Conservation (phyloP, 2,113 vertebrate genomes). For the Odocoileus virginianus region DNA sequence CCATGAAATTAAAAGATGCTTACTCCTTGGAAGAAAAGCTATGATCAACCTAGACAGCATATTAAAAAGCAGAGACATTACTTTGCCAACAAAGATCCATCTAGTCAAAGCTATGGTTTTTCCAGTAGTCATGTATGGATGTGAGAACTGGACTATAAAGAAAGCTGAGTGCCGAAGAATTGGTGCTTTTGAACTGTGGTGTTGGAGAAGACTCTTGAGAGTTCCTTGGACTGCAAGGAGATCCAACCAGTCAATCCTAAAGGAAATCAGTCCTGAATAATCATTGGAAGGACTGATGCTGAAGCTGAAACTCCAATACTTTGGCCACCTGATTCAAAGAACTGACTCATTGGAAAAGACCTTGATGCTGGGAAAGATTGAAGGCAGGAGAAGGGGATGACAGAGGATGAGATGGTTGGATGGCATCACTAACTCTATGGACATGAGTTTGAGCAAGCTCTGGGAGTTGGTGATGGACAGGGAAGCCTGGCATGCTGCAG, state of each 20-base stretch:
- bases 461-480: not conserved
- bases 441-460: no score
- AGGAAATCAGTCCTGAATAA: not conserved
- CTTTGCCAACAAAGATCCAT: not conserved
- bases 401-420: not conserved
- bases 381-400: not conserved
- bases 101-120: not conserved
- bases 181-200: not conserved
- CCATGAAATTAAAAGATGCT: not conserved
- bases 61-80: not conserved
- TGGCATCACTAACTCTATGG: not conserved
- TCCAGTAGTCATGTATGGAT: not conserved
- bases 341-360: not conserved
- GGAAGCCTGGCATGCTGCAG: not conserved
- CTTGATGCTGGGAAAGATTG: not conserved
- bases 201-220: not conserved
- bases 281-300: not conserved
- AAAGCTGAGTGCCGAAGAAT: rapidly evolving
- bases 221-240: not conserved
- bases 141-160: not conserved
- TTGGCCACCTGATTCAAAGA: not conserved
- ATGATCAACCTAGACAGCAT: not conserved
- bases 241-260: not conserved
- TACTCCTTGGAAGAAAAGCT: not conserved
- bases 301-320: not conserved